Evolutionary conservation across 2,797 vertebrate genomes (phyloP).

Genomic region (Eidolon dupreanum): DNA sequence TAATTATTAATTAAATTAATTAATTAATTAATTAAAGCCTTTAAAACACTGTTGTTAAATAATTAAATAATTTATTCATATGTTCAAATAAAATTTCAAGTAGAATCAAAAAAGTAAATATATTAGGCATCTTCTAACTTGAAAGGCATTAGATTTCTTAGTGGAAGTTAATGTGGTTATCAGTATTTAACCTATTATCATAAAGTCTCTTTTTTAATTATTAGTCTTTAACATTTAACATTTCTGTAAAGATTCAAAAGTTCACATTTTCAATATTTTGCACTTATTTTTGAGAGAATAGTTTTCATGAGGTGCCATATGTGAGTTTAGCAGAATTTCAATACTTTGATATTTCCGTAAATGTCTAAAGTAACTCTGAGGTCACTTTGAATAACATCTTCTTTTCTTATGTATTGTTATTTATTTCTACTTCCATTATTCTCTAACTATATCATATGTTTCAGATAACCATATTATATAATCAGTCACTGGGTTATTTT

Average conservation of each 20-base stretch:
- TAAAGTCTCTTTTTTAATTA: neutral
- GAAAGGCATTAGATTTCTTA: neutral
- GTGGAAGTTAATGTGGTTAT: neutral
- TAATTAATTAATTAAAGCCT: no score
- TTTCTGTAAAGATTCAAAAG: neutral
- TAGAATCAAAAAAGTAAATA: neutral
- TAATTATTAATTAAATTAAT: no score
- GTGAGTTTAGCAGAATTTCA: neutral
- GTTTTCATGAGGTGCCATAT: neutral
- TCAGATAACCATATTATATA: neutral
- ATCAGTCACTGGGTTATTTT: neutral
- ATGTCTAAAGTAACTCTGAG: neutral
- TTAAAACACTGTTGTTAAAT: neutral
- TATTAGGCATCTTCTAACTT: neutral
- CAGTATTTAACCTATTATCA: neutral
- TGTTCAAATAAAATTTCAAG: conserved; percentile 34
- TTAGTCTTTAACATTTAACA: conserved; percentile 1
- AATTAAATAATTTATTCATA: conserved; percentile 54
- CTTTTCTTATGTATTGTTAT: neutral
- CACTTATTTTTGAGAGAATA: neutral
- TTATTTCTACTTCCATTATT: conserved; percentile 39
- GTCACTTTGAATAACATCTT: conserved; percentile 20
- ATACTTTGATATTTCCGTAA: neutral
- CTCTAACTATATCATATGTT: neutral
- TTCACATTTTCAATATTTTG: conserved; percentile 21